These are phyloP conservation scores for Merops nubicus DNA, from an alignment of 2,113 vertebrate species.

Conservation along the genomic window DNA sequence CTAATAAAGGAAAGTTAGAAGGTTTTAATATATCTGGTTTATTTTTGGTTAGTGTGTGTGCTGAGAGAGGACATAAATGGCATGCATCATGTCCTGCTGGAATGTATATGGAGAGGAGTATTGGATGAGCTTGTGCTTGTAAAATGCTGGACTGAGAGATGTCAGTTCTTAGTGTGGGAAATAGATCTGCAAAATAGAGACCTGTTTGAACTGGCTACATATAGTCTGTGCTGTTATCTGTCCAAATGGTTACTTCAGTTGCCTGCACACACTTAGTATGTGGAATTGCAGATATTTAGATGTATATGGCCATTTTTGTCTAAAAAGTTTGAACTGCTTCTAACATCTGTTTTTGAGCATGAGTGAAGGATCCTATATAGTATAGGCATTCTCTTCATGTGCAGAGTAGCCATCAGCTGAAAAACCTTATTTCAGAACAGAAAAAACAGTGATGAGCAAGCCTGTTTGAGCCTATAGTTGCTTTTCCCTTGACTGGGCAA, in stretches of 20 bases:
- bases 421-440: background rate
- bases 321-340: background rate
- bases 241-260: background rate
- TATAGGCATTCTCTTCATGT: background rate
- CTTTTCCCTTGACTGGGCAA: background rate
- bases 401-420: background rate
- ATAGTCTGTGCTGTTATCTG: background rate
- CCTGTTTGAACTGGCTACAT: background rate
- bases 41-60: fast-evolving
- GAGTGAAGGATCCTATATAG: background rate
- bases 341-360: background rate
- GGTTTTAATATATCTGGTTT: background rate
- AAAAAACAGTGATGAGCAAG: background rate
- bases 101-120: background rate
- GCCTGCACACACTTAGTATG: background rate
- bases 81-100: background rate
- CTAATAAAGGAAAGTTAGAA: background rate
- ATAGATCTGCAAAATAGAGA: background rate
- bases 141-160: background rate
- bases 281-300: background rate
- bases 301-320: background rate
- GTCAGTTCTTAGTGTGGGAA: background rate
- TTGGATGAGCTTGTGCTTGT: background rate
- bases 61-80: background rate
- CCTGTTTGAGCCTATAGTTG: background rate